Evolutionary conservation across 1,140 invertebrate species (phyloP).

Genomic region (Lepidurus packardi): DNA sequence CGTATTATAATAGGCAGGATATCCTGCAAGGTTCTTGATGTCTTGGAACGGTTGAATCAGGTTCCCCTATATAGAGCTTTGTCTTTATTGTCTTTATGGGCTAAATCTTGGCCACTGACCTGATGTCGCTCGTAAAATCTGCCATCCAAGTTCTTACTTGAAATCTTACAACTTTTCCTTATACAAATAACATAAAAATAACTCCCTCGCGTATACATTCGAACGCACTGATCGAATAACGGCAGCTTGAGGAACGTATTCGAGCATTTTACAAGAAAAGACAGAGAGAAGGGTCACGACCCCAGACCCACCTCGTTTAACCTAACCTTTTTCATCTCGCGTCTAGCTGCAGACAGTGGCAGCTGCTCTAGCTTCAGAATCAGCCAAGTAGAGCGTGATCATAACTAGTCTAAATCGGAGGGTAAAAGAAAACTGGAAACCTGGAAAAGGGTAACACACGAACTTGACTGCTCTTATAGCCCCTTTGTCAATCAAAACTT

Average conservation of each 20-base stretch:
- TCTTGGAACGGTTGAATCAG: constrained; percentile 14
- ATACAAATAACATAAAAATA: no score
- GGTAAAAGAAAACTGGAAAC: not conserved
- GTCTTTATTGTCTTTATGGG: not conserved
- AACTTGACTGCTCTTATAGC: not conserved
- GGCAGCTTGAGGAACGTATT: no score
- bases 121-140: not conserved
- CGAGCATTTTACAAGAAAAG: no score
- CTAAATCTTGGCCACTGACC: not conserved
- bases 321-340: not conserved
- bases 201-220: no score
- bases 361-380: not conserved
- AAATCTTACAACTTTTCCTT: no score
- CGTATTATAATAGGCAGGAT: constrained; percentile 13
- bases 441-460: not conserved
- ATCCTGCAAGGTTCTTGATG: constrained; percentile 14
- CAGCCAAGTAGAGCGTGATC: not conserved
- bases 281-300: not conserved
- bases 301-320: not conserved
- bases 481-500: constrained; percentile 9
- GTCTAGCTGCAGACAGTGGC: not conserved
- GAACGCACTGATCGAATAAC: no score
- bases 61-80: not conserved
- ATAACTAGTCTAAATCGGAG: not conserved
- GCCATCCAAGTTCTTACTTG: no score